Conservation (phyloP, 2,797 vertebrate genomes). For the Diplodus sargus region DNA sequence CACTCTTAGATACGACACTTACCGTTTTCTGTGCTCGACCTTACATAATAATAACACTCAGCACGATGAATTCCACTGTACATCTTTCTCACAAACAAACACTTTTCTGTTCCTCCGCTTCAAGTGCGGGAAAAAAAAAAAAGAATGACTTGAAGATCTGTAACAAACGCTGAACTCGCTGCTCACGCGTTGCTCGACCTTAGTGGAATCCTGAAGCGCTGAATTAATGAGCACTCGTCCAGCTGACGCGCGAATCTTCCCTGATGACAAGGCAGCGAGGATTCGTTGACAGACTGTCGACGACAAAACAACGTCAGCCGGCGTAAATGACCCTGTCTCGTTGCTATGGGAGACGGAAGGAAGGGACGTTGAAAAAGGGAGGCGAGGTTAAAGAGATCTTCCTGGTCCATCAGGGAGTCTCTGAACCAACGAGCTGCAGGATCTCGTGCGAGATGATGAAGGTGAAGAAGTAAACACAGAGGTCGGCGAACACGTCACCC, state of each 20-base stretch:
- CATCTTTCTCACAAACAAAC: conserved; percentile 15
- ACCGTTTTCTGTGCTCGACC: not conserved
- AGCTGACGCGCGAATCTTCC: not conserved
- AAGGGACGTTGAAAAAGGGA: not conserved
- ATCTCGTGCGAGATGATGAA: conserved; percentile 95
- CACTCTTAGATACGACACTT: not conserved
- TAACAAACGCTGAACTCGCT: conserved; percentile 18
- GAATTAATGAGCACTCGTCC: conserved; percentile 20
- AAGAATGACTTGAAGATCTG: conserved; percentile 3
- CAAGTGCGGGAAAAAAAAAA: conserved; percentile 5
- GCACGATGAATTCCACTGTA: not conserved
- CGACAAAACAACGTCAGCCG: conserved; percentile 25
- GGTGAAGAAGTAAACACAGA: conserved; percentile 97
- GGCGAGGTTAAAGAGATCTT: not conserved
- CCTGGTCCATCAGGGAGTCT: conserved; percentile 69
- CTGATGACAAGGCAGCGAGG: conserved; percentile 33
- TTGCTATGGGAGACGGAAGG: conserved; percentile 29
- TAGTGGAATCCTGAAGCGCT: conserved; percentile 24
- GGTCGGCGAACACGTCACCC: conserved; percentile 97
- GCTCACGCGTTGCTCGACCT: conserved; percentile 8
- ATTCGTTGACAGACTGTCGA: conserved; percentile 20
- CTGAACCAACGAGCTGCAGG: conserved; percentile 85
- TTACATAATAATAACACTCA: conserved; percentile 26
- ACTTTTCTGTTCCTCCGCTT: conserved; percentile 14
- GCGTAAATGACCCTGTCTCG: conserved; percentile 42